Evolutionary conservation across 2,888 invertebrate genomes (phyloP).

Genomic region (Cyclophora punctaria): DNA sequence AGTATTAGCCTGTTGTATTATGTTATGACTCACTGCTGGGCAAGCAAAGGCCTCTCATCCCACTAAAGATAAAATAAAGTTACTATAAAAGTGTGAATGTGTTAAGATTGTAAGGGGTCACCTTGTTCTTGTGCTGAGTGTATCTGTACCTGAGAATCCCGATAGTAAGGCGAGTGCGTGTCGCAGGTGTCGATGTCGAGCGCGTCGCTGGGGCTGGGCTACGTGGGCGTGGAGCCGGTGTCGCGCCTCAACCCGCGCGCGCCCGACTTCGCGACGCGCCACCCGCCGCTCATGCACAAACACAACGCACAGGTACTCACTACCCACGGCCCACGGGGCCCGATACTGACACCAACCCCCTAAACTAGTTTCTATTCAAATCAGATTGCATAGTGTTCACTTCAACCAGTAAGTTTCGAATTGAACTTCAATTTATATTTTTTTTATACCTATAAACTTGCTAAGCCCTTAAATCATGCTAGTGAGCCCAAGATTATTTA

Average conservation of each 20-base stretch:
- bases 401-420: too few relatives aligned
- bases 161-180: not conserved
- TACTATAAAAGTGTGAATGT: too few relatives aligned
- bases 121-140: not conserved
- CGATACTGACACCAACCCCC: not conserved
- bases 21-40: too few relatives aligned
- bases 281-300: slow-evolving; percentile 48
- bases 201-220: slow-evolving; percentile 35
- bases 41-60: too few relatives aligned
- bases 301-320: slow-evolving; percentile 48
- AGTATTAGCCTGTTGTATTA: too few relatives aligned
- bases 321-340: not conserved
- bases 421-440: too few relatives aligned
- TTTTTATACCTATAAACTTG: too few relatives aligned
- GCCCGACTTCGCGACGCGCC: slow-evolving; percentile 65
- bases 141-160: too few relatives aligned
- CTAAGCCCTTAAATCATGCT: too few relatives aligned
- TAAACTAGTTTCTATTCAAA: not conserved
- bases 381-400: not conserved
- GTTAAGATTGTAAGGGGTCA: not conserved
- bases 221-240: slow-evolving; percentile 53
- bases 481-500: too few relatives aligned
- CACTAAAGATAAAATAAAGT: too few relatives aligned
- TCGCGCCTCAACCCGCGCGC: slow-evolving; percentile 70
- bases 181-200: slow-evolving; percentile 45